Conservation (phyloP, 2,888 invertebrate genomes). For the Plebejus anna region DNA sequence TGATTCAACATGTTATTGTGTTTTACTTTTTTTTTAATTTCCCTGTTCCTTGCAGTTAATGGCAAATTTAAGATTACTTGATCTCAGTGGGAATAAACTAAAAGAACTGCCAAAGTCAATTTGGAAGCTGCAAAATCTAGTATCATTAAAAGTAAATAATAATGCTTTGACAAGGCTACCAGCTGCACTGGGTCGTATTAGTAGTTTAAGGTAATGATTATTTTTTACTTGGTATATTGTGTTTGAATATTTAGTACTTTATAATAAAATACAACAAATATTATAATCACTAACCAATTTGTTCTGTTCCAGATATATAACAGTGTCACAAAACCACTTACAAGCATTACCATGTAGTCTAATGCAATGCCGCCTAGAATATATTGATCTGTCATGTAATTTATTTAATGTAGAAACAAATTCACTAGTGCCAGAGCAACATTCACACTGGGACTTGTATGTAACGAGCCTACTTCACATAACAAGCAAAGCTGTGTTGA, state of each 20-base stretch:
- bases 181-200: conserved; percentile 82
- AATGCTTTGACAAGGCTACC: conserved; percentile 82
- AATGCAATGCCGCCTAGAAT: conserved; percentile 72
- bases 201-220: conserved; percentile 63
- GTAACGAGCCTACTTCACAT: conserved; percentile 76
- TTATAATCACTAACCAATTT: not conserved
- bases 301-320: conserved; percentile 68
- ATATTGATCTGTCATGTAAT: conserved; percentile 81
- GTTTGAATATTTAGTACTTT: not conserved
- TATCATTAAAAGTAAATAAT: conserved; percentile 82
- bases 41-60: conserved; percentile 55
- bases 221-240: conserved; percentile 38
- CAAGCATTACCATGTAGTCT: conserved; percentile 81
- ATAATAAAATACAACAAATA: not conserved
- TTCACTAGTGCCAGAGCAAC: conserved; percentile 37
- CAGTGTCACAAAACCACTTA: conserved; percentile 77
- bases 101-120: conserved; percentile 81
- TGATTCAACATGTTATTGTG: not conserved
- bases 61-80: conserved; percentile 79
- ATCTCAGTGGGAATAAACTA: conserved; percentile 82
- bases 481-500: conserved; percentile 76
- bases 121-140: conserved; percentile 81
- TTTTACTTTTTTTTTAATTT: not conserved
- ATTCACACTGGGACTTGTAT: conserved; percentile 58
- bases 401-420: conserved; percentile 56